phyloP scores from a whole-genome alignment of 2,113 vertebrate genomes.

The Ahaetulla prasina region DNA sequence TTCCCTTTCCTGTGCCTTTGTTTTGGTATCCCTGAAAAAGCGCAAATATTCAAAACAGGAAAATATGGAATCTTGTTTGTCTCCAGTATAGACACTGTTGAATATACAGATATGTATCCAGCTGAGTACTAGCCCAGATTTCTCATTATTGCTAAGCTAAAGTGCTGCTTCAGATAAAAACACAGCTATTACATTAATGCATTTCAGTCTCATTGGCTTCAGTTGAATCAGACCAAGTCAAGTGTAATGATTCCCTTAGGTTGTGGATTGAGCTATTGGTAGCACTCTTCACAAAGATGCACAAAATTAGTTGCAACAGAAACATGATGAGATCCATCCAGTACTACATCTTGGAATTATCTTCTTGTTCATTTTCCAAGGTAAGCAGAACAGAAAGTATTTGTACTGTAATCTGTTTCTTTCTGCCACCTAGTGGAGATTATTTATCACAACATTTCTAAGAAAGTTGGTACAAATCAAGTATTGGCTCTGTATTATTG shows the following conservation, averaged over 20 bases:
- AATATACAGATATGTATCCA: not conserved
- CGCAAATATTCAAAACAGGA: not conserved
- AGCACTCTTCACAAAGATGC: not conserved
- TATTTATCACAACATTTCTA: constrained; percentile 3
- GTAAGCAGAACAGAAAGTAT: not conserved
- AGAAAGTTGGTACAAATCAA: not conserved
- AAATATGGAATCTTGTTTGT: not conserved
- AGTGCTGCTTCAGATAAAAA: not conserved
- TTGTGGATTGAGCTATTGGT: not conserved
- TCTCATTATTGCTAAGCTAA: not conserved
- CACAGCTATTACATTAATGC: not conserved
- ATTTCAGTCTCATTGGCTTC: not conserved
- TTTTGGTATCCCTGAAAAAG: not conserved
- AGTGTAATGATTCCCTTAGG: not conserved
- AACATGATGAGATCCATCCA: not conserved
- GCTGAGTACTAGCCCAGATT: not conserved
- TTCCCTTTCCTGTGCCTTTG: not conserved
- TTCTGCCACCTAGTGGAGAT: constrained; percentile 69
- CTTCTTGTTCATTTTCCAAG: not conserved
- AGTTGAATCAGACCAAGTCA: not conserved
- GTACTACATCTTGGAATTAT: not conserved
- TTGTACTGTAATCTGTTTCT: constrained; percentile 60
- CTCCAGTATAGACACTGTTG: not conserved
- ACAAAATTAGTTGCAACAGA: not conserved
- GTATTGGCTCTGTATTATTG: not conserved